Evolutionary conservation across 2,113 vertebrate species (phyloP).

Genomic region (Balaeniceps rex): DNA sequence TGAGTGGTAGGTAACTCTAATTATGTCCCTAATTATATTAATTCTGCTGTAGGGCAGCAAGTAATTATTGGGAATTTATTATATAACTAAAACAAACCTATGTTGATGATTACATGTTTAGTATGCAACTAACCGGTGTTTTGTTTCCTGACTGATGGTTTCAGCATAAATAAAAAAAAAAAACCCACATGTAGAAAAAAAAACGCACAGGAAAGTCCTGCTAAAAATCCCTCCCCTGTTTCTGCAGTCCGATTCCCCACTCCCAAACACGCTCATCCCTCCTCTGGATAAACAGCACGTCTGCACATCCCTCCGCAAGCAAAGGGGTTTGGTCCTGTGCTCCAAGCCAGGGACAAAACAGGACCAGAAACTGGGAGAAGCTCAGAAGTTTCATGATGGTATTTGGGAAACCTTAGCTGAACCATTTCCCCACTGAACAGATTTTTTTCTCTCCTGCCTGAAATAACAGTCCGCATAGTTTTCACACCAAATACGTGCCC

Average conservation of each 20-base stretch:
- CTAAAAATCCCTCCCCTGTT: not conserved
- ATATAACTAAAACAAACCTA: not conserved
- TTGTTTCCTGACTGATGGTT: not conserved
- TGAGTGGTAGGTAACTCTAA: not conserved
- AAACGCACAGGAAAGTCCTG: not conserved
- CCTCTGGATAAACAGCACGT: not conserved
- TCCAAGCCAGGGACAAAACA: not conserved
- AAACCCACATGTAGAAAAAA: not conserved
- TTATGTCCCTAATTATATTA: conserved; percentile 25
- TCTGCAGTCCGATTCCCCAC: not conserved
- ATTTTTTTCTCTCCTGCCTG: not conserved
- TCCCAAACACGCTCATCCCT: not conserved
- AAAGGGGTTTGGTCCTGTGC: not conserved
- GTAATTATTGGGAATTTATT: conserved; percentile 32
- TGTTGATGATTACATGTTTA: not conserved
- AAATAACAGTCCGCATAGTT: not conserved
- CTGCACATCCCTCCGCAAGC: not conserved
- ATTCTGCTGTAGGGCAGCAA: conserved; percentile 4
- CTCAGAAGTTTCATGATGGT: not conserved
- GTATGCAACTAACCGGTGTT: not conserved
- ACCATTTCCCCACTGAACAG: not conserved
- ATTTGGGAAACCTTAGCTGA: not conserved
- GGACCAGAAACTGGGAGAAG: not conserved
- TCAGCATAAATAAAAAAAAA: not conserved
- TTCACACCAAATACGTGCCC: too few species aligned